Conservation (phyloP, 2,113 vertebrate genomes). For the Sinocyclocheilus maitianheensis region DNA sequence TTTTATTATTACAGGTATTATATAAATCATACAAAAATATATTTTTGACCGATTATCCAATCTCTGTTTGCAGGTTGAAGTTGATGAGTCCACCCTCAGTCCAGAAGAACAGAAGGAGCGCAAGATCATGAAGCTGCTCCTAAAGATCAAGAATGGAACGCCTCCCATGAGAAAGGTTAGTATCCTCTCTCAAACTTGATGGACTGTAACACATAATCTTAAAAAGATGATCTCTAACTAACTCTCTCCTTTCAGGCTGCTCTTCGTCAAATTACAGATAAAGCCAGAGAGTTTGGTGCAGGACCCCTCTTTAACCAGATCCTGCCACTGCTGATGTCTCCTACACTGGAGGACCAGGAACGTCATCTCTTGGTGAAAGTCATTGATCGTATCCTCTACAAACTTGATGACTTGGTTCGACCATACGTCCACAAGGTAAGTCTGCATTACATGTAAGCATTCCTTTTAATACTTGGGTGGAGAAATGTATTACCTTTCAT, state of each 20-base stretch:
- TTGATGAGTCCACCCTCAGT: slow-evolving; percentile 96
- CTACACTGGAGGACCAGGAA: slow-evolving; percentile 97
- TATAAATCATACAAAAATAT: no score
- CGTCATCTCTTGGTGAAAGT: slow-evolving; percentile 98
- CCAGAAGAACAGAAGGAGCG: slow-evolving; percentile 98
- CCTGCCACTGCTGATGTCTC: slow-evolving; percentile 95
- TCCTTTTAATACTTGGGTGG: background rate
- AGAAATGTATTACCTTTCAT: background rate
- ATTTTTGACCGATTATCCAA: background rate
- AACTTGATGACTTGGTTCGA: slow-evolving; percentile 95
- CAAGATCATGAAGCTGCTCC: slow-evolving; percentile 98
- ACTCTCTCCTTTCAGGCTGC: slow-evolving; percentile 79
- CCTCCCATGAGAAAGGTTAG: slow-evolving; percentile 97
- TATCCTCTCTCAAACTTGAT: background rate
- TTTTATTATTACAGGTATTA: no score
- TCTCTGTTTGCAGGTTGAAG: slow-evolving; percentile 84
- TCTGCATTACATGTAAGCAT: background rate
- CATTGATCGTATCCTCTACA: slow-evolving; percentile 97
- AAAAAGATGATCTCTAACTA: background rate
- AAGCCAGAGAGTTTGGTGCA: slow-evolving; percentile 96
- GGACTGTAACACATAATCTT: background rate
- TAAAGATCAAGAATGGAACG: slow-evolving; percentile 99
- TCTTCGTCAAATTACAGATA: slow-evolving; percentile 95
- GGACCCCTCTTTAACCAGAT: slow-evolving; percentile 98
- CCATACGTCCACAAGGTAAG: slow-evolving; percentile 97